phyloP scores from a whole-genome alignment of 2,888 invertebrate species.

The Chymomyza fuscimana region DNA sequence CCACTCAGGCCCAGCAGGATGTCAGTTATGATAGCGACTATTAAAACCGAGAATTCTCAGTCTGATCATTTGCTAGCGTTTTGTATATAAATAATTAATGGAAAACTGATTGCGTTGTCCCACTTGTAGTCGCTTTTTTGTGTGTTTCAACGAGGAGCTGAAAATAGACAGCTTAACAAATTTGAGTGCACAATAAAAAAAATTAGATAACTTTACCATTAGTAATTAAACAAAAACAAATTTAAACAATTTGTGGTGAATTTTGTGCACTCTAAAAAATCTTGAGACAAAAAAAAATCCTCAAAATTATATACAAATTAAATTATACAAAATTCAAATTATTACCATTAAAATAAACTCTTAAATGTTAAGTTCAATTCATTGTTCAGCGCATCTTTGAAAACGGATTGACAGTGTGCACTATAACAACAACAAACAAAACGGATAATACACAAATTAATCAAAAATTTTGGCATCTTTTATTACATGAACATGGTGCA shows the following conservation, averaged over 20 bases:
- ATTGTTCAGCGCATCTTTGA: conserved; percentile 16
- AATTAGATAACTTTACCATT: conserved; percentile 66
- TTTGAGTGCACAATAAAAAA: conserved; percentile 29
- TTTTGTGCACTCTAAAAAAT: conserved; percentile 65
- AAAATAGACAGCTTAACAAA: conserved; percentile 21
- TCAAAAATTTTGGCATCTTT: conserved; percentile 22
- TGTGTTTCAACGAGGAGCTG: conserved; percentile 19
- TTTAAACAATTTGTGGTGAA: conserved; percentile 51
- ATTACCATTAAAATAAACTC: conserved; percentile 31
- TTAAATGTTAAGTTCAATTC: conserved; percentile 26
- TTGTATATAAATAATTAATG: conserved; percentile 59
- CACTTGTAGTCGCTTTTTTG: not conserved
- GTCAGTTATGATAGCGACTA: conserved; percentile 79
- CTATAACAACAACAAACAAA: conserved; percentile 26
- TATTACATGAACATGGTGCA: conserved; percentile 6
- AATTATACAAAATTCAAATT: conserved; percentile 55
- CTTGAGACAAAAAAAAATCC: conserved; percentile 45
- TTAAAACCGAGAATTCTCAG: conserved; percentile 52
- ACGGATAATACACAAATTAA: conserved; percentile 49
- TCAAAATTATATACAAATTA: conserved; percentile 30
- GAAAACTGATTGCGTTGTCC: conserved; percentile 29
- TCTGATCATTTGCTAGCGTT: conserved; percentile 50
- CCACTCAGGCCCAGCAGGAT: conserved; percentile 79
- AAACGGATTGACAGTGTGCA: conserved; percentile 19
- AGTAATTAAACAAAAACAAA: conserved; percentile 61